phyloP scores from a whole-genome alignment of 2,888 invertebrate genomes.

The Sesia bembeciformis region DNA sequence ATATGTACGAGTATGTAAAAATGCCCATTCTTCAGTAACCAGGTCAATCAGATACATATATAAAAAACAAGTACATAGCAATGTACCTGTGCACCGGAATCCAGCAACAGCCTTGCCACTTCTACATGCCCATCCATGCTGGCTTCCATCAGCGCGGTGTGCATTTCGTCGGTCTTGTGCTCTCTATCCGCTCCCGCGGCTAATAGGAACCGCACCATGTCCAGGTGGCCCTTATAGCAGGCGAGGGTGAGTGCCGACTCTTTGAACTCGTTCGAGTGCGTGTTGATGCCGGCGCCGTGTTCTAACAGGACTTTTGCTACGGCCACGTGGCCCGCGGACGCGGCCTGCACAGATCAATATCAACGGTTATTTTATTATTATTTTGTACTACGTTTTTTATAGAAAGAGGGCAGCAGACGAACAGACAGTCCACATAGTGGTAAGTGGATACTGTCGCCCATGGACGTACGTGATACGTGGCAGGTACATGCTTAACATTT shows the following conservation, averaged over 20 bases:
- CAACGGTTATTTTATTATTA: no score
- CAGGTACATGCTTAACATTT: not conserved
- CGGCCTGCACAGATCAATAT: conserved; percentile 72
- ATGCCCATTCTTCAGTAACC: no score
- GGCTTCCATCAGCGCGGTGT: conserved; percentile 99
- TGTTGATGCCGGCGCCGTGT: conserved; percentile 97
- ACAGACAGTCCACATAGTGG: not conserved
- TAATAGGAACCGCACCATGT: conserved; percentile 96
- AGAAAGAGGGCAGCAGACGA: not conserved
- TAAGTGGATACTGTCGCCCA: no score
- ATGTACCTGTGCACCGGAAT: conserved; percentile 93
- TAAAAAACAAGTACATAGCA: not conserved
- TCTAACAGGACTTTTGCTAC: conserved; percentile 93
- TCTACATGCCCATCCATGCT: conserved; percentile 99
- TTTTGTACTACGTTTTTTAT: no score
- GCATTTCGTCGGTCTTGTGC: conserved; percentile 99
- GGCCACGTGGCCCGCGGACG: conserved; percentile 94
- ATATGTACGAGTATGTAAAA: no score
- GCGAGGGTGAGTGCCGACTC: conserved; percentile 96
- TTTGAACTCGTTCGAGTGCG: conserved; percentile 99
- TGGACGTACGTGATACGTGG: not conserved
- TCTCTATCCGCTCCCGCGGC: conserved; percentile 98
- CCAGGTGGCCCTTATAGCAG: conserved; percentile 96
- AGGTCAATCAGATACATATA: no score
- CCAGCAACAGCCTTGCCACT: conserved; percentile 93